These are phyloP conservation scores for Tribolium castaneum DNA, from an alignment of 1,140 invertebrate species.

Conservation along the genomic window DNA sequence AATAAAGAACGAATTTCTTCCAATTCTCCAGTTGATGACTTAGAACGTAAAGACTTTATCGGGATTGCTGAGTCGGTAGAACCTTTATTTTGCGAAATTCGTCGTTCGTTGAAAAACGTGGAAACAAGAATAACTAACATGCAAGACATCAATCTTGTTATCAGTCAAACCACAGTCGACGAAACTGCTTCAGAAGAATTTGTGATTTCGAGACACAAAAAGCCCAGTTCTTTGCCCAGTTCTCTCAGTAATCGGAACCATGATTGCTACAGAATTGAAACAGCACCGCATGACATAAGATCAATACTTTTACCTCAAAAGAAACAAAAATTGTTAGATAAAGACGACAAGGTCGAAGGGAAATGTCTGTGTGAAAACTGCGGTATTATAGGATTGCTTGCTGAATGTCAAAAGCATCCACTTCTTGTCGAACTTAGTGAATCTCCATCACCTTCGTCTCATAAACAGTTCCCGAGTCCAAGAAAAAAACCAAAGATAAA, in stretches of 20 bases:
- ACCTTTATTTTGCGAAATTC: constrained; percentile 13
- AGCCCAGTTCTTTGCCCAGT: background rate
- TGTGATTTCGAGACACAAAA: background rate
- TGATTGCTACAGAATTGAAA: constrained; percentile 47
- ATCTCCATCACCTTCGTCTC: background rate
- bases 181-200: constrained; percentile 25
- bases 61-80: constrained; percentile 3
- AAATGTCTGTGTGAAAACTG: constrained; percentile 56
- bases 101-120: constrained; percentile 5
- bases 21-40: background rate
- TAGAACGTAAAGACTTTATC: constrained; percentile 18
- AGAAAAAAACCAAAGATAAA: background rate
- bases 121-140: constrained; percentile 22
- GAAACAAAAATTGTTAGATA: constrained; percentile 37
- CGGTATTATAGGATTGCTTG: constrained; percentile 51
- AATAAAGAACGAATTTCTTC: background rate
- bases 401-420: constrained; percentile 55
- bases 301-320: constrained; percentile 49
- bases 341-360: constrained; percentile 32
- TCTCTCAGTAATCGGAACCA: background rate
- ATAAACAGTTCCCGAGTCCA: background rate
- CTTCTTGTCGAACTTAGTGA: constrained; percentile 2
- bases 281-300: constrained; percentile 46
- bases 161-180: constrained; percentile 23
- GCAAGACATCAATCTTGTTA: constrained; percentile 19